Conservation (phyloP, 2,113 vertebrate species). For the Hippocampus mohnikei region DNA sequence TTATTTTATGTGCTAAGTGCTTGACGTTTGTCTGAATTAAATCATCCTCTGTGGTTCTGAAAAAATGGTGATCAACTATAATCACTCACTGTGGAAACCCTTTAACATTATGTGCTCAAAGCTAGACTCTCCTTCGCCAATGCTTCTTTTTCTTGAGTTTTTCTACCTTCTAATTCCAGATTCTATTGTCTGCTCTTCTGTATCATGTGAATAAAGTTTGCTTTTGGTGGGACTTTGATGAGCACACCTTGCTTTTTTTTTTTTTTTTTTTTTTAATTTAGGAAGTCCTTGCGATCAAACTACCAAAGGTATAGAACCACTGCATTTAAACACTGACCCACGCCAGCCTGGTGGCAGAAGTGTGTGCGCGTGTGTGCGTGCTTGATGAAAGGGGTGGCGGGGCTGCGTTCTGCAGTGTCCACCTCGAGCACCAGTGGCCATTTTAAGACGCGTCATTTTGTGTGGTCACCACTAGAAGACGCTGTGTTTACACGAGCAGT, state of each 20-base stretch:
- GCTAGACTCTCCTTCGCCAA: conserved; percentile 3
- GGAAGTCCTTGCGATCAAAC: not conserved
- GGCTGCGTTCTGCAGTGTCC: conserved; percentile 60
- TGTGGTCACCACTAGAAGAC: conserved; percentile 62
- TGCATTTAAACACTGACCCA: conserved; percentile 5
- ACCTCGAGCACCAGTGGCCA: conserved; percentile 56
- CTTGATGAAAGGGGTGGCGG: not conserved
- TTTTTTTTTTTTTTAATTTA: not conserved
- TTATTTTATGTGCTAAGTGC: conserved; percentile 15
- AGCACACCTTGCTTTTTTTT: not conserved
- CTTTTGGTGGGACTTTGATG: conserved; percentile 26
- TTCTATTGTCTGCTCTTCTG: conserved; percentile 26
- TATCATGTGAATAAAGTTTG: conserved; percentile 66
- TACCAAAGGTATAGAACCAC: not conserved
- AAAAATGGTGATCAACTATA: conserved; percentile 5
- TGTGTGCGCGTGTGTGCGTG: not conserved
- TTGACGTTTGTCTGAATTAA: conserved; percentile 14
- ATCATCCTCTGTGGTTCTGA: not conserved
- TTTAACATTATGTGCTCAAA: not conserved
- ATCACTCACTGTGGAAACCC: not conserved
- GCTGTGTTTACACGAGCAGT: conserved; percentile 59
- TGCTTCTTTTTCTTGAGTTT: conserved; percentile 25
- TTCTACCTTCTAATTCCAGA: conserved; percentile 38
- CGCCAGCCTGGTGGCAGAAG: not conserved
- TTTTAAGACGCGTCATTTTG: conserved; percentile 57